A percentile compares a stretch with the other conserved stretches of the same genome.
These are phyloP conservation scores for Drosophila bifasciata DNA, from an alignment of 1,140 invertebrate genomes.

Conservation along the genomic window DNA sequence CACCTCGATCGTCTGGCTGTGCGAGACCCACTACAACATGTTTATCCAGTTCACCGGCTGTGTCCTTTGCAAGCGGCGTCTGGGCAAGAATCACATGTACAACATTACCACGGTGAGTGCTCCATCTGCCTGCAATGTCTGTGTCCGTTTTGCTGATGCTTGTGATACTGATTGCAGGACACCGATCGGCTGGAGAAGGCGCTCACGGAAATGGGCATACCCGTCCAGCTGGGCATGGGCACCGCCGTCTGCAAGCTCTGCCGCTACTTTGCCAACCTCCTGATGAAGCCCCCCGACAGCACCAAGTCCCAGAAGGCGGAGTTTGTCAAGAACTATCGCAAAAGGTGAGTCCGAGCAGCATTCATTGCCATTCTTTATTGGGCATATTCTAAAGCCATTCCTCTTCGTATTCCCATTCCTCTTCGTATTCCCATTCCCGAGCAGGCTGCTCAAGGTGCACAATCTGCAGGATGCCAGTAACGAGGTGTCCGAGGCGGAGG, in stretches of 20 bases:
- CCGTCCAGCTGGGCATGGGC: slow-evolving; percentile 86
- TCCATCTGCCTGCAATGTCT: fast-evolving
- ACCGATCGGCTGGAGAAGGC: slow-evolving; percentile 88
- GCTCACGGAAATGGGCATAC: slow-evolving; percentile 87
- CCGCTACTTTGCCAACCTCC: slow-evolving; percentile 89
- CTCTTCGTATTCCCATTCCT: too few species aligned
- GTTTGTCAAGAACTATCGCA: slow-evolving; percentile 89
- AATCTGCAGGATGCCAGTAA: slow-evolving; percentile 88
- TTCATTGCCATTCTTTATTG: not conserved
- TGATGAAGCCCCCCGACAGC: slow-evolving; percentile 86
- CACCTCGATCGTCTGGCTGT: slow-evolving; percentile 85
- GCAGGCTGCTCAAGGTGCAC: slow-evolving; percentile 88
- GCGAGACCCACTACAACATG: slow-evolving; percentile 86
- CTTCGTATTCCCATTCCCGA: slow-evolving; percentile 50
- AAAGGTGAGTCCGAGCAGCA: slow-evolving; percentile 84
- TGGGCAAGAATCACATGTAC: slow-evolving; percentile 90
- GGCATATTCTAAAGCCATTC: not conserved
- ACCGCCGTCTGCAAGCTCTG: slow-evolving; percentile 92
- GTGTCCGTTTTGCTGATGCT: too few species aligned
- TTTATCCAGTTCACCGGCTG: slow-evolving; percentile 90
- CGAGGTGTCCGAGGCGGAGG: slow-evolving; percentile 75
- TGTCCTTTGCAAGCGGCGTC: slow-evolving; percentile 89
- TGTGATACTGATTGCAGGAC: slow-evolving; percentile 84
- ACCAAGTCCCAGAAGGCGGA: slow-evolving; percentile 86
- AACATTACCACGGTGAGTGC: slow-evolving; percentile 85